Evolutionary conservation across 2,888 invertebrate genomes (phyloP).

Genomic region (Hermodice carunculata): DNA sequence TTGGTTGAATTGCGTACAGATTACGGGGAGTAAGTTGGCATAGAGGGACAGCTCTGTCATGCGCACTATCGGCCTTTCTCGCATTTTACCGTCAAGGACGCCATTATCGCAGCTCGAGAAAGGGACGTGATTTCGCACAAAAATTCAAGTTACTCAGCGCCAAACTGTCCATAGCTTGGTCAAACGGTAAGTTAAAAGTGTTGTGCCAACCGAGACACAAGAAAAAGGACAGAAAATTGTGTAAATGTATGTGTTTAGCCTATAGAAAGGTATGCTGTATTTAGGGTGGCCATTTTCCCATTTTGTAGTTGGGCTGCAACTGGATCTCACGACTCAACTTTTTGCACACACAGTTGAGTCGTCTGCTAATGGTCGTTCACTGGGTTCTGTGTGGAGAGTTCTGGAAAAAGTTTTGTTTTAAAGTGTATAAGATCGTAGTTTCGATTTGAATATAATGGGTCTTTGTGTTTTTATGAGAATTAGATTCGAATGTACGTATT

Average conservation of each 20-base stretch:
- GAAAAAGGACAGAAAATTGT: background rate
- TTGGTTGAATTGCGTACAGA: too few relatives aligned
- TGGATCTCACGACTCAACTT: background rate
- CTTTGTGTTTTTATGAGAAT: too few relatives aligned
- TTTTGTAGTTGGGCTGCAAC: background rate
- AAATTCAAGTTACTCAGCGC: constrained; percentile 43
- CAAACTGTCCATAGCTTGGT: constrained; percentile 35
- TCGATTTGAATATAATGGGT: too few relatives aligned
- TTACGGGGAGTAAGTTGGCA: too few relatives aligned
- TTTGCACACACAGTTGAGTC: background rate
- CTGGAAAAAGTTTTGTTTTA: too few relatives aligned
- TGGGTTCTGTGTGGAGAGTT: too few relatives aligned
- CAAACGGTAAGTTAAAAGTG: background rate
- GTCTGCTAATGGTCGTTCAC: too few relatives aligned
- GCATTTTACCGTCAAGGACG: constrained; percentile 63
- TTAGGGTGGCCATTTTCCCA: background rate
- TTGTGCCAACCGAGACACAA: background rate
- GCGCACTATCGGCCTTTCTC: constrained; percentile 63
- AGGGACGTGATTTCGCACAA: constrained; percentile 61
- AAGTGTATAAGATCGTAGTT: too few relatives aligned
- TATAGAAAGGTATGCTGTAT: too few relatives aligned
- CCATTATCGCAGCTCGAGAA: constrained; percentile 66
- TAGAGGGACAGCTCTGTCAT: constrained; percentile 39
- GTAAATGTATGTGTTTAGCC: too few relatives aligned
- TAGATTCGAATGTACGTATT: too few relatives aligned